Conservation (phyloP, 2,888 invertebrate genomes). For the Camptogramma bilineatum region DNA sequence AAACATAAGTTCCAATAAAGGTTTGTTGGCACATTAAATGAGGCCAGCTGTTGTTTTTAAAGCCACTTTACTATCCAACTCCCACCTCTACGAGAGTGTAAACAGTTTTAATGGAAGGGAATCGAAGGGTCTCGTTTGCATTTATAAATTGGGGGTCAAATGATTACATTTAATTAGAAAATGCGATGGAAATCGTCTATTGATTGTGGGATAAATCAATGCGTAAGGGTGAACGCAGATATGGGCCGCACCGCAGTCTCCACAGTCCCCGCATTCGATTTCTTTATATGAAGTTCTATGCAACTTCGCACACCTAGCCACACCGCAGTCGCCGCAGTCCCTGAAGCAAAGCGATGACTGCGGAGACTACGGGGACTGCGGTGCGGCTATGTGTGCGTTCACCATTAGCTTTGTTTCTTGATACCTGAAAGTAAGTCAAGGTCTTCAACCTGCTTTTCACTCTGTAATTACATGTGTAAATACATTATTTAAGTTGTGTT, state of each 20-base stretch:
- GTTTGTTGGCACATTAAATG: slow-evolving; percentile 32
- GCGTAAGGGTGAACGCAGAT: no score
- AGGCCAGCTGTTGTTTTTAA: slow-evolving; percentile 33
- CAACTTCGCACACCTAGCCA: no score
- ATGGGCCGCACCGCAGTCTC: no score
- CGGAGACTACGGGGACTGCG: no score
- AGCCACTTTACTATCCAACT: slow-evolving; percentile 31
- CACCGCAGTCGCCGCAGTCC: no score
- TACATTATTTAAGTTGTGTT: no score
- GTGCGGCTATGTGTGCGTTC: no score
- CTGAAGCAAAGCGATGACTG: no score
- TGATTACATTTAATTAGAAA: slow-evolving; percentile 30
- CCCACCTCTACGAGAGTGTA: slow-evolving; percentile 28
- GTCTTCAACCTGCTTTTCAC: background rate
- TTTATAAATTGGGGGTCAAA: slow-evolving; percentile 31
- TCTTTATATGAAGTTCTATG: no score
- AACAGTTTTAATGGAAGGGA: slow-evolving; percentile 35
- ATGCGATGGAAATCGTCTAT: slow-evolving; percentile 5
- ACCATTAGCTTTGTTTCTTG: background rate
- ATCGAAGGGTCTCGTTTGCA: slow-evolving; percentile 33
- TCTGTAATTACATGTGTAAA: background rate
- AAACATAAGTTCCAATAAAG: slow-evolving; percentile 32
- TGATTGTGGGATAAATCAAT: slow-evolving; percentile 13
- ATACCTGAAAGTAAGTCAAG: background rate
- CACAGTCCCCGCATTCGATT: no score